Base-by-base conservation (phyloP, 2,113 vertebrate species). In the Sceloporus tristichus region DNA sequence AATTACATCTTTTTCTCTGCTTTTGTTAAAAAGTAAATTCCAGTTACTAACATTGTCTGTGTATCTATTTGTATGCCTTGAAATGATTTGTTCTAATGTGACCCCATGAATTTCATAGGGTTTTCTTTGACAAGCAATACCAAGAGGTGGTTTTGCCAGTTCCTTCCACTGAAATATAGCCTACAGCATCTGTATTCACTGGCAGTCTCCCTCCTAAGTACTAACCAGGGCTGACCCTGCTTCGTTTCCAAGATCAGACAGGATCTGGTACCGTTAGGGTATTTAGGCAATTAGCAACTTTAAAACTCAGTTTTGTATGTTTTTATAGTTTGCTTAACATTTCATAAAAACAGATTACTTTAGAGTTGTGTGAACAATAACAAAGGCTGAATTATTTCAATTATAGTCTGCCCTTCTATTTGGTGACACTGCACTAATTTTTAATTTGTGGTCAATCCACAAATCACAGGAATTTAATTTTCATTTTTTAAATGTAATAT, bases 381-480 rank as follows among this genome's bases (percentile, higher is more conserved):
- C 2, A 83, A 34, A 84, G 40, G 14, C 34, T 80, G 0, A 5
- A 59, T 91, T 88, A 90, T 75, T 85, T 1, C 87, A 75, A 62
- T 86, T 29, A 91, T 88, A 77, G 2, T 3, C 1, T 84, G 0
- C 34, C 27, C 66, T 76, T 48, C 56, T 79, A 23, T 78, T 80
- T 4, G 23, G 1, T 78, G 34, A 80, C 68, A 38, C 48, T 78
- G 11, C 0, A 0, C 0, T 75, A 79, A 84, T 85, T 82, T 71
- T 65, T 76, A 85, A 62, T 75, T 75, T 0, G 2, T 85, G 54
- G 77, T 81, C n/a, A 0, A 6, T 88, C 87, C 5, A 75, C 85
- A 87, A 54, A 91, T 92, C 82, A 88, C 3, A 25, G 68, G 53
- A 40, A n/a, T 89, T 84, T 87, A 86, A 90, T 74, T 90, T 91